phyloP scores from a whole-genome alignment of 2,888 invertebrate species.

The Margaritifera margaritifera region DNA sequence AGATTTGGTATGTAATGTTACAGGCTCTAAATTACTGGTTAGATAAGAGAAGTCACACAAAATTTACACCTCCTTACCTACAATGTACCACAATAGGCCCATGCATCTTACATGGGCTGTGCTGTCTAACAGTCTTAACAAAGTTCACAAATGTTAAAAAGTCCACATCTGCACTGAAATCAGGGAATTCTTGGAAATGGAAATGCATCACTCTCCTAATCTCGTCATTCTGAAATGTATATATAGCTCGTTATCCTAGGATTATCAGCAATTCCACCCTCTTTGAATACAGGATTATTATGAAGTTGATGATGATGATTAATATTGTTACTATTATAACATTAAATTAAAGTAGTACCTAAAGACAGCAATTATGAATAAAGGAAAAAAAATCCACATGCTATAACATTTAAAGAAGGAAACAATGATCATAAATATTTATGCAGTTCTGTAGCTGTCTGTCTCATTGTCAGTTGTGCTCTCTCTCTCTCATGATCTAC shows the following conservation, averaged over 20 bases:
- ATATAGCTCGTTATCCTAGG: neutral
- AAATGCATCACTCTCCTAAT: constrained; percentile 62
- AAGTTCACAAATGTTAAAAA: constrained; percentile 53
- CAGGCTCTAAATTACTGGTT: too few species aligned
- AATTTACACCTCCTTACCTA: constrained; percentile 40
- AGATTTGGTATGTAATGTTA: too few species aligned
- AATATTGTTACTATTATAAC: neutral
- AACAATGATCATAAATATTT: too few species aligned
- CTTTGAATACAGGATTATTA: neutral
- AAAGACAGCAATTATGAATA: too few species aligned
- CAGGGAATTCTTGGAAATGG: constrained; percentile 59
- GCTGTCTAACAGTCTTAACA: constrained; percentile 47
- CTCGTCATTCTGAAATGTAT: constrained; percentile 65
- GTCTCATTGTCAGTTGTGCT: too few species aligned
- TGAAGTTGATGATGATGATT: neutral
- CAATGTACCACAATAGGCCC: constrained; percentile 61
- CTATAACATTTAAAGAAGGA: too few species aligned
- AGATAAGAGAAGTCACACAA: too few species aligned
- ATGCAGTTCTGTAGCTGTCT: too few species aligned
- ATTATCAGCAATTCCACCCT: neutral
- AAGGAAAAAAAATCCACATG: constrained; percentile 12
- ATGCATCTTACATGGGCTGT: constrained; percentile 42
- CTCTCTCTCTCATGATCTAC: too few species aligned
- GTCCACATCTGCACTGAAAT: constrained; percentile 57
- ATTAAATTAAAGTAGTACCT: neutral